A percentile compares a stretch with the other conserved stretches of the same genome.
Evolutionary conservation across 1,140 invertebrate genomes (phyloP).

Genomic region (Aradophagus sp.): DNA sequence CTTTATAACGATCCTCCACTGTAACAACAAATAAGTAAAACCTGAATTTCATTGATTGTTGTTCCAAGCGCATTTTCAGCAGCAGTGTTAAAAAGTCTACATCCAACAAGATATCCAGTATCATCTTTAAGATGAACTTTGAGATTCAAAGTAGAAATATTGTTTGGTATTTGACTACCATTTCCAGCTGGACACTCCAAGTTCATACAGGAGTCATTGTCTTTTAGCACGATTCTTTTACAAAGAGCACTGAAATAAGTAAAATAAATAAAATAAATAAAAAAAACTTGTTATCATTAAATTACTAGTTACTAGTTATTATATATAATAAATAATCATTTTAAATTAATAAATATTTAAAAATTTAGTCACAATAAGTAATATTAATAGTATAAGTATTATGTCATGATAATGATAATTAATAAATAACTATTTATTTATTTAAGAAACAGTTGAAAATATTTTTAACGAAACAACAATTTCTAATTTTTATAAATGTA

Average conservation of each 20-base stretch:
- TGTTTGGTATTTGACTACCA: conserved; percentile 62
- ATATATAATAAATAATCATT: no score
- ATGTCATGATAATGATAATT: no score
- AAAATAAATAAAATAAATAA: conserved; percentile 1
- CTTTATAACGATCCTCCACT: no score
- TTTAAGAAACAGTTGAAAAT: no score
- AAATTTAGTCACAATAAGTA: conserved; percentile 4
- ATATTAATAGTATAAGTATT: no score
- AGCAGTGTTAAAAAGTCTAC: conserved; percentile 63
- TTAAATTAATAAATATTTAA: background rate
- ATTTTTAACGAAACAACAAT: no score
- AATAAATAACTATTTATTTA: no score
- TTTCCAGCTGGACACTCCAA: conserved; percentile 72
- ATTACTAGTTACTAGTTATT: no score
- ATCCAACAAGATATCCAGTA: conserved; percentile 71
- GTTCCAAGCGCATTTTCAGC: conserved; percentile 67
- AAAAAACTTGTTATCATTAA: no score
- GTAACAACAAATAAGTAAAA: conserved; percentile 23
- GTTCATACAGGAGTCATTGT: conserved; percentile 71
- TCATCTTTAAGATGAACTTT: conserved; percentile 72
- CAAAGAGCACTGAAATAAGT: conserved; percentile 65
- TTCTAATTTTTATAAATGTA: no score
- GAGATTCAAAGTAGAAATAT: conserved; percentile 63
- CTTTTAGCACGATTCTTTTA: conserved; percentile 59
- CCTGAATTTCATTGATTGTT: conserved; percentile 62